These are phyloP conservation scores for Sebastes aleutianus DNA, from an alignment of 2,797 vertebrate genomes.

Conservation along the genomic window DNA sequence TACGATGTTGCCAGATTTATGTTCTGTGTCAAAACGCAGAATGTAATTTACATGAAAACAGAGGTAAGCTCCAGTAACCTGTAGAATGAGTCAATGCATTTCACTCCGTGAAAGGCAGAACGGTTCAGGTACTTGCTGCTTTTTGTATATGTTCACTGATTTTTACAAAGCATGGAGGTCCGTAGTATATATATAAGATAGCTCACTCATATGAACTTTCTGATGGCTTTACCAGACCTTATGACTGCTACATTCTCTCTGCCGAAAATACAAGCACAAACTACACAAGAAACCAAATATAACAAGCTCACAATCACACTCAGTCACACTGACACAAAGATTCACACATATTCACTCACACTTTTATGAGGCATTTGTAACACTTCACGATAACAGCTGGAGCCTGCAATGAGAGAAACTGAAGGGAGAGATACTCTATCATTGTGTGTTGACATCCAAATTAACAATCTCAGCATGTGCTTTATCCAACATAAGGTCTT, in stretches of 20 bases:
- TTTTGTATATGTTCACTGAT: not conserved
- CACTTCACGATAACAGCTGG: conserved; percentile 2
- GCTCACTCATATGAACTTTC: not conserved
- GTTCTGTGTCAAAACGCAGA: conserved; percentile 7
- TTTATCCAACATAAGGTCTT: not conserved
- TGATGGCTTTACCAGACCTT: not conserved
- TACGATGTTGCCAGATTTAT: not conserved
- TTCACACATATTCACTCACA: not conserved
- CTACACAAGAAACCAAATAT: not conserved
- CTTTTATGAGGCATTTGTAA: not conserved
- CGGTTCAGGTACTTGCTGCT: conserved; percentile 5
- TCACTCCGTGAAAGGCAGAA: not conserved
- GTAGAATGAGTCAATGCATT: not conserved
- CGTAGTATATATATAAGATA: not conserved
- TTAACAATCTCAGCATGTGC: not conserved
- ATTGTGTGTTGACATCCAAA: not conserved
- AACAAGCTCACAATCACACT: conserved; percentile 5
- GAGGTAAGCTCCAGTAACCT: not conserved
- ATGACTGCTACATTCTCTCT: not conserved
- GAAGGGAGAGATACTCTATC: not conserved
- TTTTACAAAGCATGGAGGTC: not conserved
- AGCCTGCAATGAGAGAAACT: conserved; percentile 3
- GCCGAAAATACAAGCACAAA: not conserved
- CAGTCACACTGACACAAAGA: conserved; percentile 3
- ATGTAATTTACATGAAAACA: conserved; percentile 31